Percentiles rank a stretch among this genome's conserved stretches.
Conservation (phyloP, 1,140 invertebrate species). For the Triops longicaudatus region DNA sequence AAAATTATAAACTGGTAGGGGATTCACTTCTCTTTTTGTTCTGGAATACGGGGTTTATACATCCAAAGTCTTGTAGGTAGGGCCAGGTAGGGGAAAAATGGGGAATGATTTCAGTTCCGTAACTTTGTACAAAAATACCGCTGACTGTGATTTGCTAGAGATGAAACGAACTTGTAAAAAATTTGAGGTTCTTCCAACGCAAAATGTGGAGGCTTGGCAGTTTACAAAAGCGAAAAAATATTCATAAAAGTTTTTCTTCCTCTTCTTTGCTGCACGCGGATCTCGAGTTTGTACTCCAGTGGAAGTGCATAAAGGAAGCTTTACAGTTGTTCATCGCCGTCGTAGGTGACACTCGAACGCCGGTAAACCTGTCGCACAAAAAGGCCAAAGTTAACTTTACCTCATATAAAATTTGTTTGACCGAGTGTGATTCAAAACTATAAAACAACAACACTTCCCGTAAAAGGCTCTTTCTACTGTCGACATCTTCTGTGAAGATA, state of each 20-base stretch:
- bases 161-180: not conserved
- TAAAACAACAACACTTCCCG: too few species aligned
- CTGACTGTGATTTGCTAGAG: not conserved
- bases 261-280: not conserved
- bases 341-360: constrained; percentile 25
- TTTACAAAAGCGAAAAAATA: not conserved
- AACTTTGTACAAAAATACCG: constrained; percentile 12
- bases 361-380: constrained; percentile 24
- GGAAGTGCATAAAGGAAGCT: not conserved
- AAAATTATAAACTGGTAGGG: not conserved
- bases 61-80: too few species aligned
- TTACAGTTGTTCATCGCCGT: constrained; percentile 28
- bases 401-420: not conserved
- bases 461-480: too few species aligned
- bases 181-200: not conserved
- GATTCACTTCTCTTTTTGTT: not conserved
- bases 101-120: not conserved
- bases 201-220: not conserved
- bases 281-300: not conserved
- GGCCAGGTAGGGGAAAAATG: not conserved
- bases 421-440: too few species aligned
- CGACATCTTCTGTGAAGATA: too few species aligned
- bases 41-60: too few species aligned
- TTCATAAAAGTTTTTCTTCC: not conserved
- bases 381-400: not conserved